Conservation (phyloP, 2,797 vertebrate species). For the Podarcis lilfordi region DNA sequence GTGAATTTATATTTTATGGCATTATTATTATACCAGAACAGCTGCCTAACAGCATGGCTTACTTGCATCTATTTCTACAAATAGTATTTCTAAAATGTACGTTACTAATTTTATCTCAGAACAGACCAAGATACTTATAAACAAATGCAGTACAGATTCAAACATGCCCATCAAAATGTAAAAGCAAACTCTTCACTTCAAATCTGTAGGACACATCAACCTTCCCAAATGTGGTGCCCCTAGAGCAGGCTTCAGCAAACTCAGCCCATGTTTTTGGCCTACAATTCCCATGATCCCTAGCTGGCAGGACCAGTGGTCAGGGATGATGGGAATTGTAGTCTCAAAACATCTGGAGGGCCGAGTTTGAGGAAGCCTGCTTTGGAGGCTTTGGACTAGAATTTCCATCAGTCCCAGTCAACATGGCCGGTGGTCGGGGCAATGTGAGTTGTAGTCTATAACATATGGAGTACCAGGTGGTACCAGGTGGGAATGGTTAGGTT, state of each 20-base stretch:
- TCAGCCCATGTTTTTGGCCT: too few species aligned
- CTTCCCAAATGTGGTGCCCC: background rate
- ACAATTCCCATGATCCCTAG: too few species aligned
- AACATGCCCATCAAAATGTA: slow-evolving; percentile 30
- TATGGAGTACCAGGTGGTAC: too few species aligned
- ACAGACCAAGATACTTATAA: background rate
- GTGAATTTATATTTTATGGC: slow-evolving; percentile 41
- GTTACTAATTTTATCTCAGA: slow-evolving; percentile 41
- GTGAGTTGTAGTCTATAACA: too few species aligned
- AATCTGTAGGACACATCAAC: background rate
- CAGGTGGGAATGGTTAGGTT: background rate
- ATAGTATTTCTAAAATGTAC: slow-evolving; percentile 22
- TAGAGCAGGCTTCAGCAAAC: too few species aligned
- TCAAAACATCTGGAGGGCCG: too few species aligned
- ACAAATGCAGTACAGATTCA: slow-evolving; percentile 16
- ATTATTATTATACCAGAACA: slow-evolving; percentile 32
- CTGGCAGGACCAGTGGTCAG: too few species aligned
- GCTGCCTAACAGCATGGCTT: slow-evolving; percentile 33
- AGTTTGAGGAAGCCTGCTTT: too few species aligned
- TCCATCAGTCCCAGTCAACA: too few species aligned
- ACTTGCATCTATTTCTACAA: slow-evolving; percentile 37
- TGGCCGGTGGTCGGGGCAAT: too few species aligned
- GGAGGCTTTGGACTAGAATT: too few species aligned
- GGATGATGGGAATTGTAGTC: too few species aligned
- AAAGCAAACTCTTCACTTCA: background rate